These are phyloP conservation scores for Montipora capricornis DNA, from an alignment of 64 coral and sea anemone species.

Conservation along the genomic window DNA sequence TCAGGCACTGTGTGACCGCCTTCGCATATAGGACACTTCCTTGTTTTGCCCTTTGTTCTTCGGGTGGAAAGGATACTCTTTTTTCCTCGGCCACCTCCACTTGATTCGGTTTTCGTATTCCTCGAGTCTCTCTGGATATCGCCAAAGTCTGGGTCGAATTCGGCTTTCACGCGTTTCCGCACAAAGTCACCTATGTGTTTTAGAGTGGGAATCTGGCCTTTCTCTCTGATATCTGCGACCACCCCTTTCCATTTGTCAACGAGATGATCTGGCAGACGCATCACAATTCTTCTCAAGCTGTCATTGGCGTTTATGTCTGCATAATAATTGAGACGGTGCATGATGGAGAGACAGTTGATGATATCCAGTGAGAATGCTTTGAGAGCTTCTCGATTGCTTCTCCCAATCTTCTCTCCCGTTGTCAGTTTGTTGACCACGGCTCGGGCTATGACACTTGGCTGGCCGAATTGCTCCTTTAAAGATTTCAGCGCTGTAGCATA, in stretches of 20 bases:
- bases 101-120: neutral
- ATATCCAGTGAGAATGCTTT: neutral
- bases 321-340: conserved; percentile 2
- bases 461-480: conserved; percentile 59
- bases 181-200: conserved; percentile 50
- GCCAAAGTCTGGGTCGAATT: conserved; percentile 50
- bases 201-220: neutral
- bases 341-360: conserved; percentile 37
- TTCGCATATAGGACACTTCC: too few relatives aligned
- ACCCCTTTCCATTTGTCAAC: conserved; percentile 36
- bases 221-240: conserved; percentile 36
- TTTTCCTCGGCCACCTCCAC: neutral
- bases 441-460: conserved; percentile 36
- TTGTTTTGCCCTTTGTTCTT: too few relatives aligned
- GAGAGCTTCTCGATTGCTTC: neutral
- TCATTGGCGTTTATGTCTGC: conserved; percentile 56
- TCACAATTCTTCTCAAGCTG: conserved; percentile 31
- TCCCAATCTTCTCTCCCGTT: too few relatives aligned
- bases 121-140: neutral
- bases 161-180: conserved; percentile 42
- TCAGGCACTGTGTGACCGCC: too few relatives aligned
- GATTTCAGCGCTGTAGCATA: conserved; percentile 61
- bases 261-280: conserved; percentile 23
- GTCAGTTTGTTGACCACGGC: neutral
- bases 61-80: neutral